Percentiles rank a stretch among this genome's conserved stretches.
phyloP scores from a whole-genome alignment of 2,888 invertebrate species.

The Drosophila formosana region DNA sequence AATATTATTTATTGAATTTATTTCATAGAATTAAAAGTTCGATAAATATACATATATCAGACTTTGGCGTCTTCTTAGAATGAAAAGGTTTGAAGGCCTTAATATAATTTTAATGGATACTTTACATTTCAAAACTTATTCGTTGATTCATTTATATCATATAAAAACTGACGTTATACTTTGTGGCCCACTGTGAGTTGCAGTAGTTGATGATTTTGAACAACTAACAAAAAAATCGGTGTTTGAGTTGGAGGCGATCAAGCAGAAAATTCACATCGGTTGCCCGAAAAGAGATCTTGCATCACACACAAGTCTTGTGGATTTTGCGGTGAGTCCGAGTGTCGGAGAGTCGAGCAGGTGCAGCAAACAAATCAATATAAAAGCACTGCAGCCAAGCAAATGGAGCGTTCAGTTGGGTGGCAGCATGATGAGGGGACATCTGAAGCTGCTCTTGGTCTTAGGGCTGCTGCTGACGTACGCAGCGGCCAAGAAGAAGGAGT shows the following conservation, averaged over 20 bases:
- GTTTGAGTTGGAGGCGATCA: conserved; percentile 41
- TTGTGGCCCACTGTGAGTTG: conserved; percentile 47
- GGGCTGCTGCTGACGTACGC: conserved; percentile 72
- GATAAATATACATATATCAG: no score
- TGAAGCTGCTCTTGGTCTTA: conserved; percentile 77
- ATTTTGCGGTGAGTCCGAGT: conserved; percentile 58
- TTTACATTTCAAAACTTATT: neutral
- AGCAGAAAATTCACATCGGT: conserved; percentile 54
- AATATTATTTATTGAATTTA: no score
- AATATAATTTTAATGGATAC: neutral
- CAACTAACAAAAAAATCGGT: conserved; percentile 17
- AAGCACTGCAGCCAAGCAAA: conserved; percentile 37
- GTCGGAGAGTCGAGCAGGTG: neutral
- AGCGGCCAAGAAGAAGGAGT: conserved; percentile 79
- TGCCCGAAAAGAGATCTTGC: conserved; percentile 46
- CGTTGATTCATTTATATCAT: neutral
- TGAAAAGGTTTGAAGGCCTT: neutral
- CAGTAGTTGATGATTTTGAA: conserved; percentile 11
- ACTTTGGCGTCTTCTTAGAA: neutral
- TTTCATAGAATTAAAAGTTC: no score
- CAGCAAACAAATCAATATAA: conserved; percentile 45
- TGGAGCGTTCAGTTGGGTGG: conserved; percentile 45
- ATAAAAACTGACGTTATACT: neutral
- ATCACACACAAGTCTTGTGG: conserved; percentile 50
- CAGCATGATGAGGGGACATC: conserved; percentile 63